These are phyloP conservation scores for Lophochroa leadbeateri DNA, from an alignment of 2,113 vertebrate species.

Conservation along the genomic window DNA sequence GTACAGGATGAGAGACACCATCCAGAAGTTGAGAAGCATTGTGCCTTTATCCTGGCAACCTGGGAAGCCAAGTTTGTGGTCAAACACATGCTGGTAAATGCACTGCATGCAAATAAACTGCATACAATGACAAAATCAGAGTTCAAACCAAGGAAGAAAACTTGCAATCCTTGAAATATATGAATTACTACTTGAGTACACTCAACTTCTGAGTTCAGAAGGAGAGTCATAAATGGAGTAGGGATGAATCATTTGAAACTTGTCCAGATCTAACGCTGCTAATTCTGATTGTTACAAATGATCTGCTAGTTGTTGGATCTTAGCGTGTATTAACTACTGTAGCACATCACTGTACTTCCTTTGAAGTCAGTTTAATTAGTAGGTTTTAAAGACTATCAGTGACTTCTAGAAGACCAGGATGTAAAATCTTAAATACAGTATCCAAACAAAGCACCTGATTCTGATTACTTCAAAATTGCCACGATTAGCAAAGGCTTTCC, in stretches of 20 bases:
- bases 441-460: background rate
- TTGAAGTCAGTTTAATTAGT: background rate
- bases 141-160: background rate
- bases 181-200: background rate
- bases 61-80: background rate
- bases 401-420: background rate
- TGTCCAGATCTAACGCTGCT: background rate
- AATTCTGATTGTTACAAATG: background rate
- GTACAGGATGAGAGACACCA: background rate
- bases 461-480: background rate
- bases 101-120: background rate
- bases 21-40: background rate
- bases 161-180: background rate
- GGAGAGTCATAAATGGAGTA: background rate
- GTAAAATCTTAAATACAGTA: background rate
- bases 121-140: background rate
- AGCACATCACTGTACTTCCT: background rate
- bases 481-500: background rate
- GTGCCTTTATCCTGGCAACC: background rate
- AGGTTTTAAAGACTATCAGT: background rate
- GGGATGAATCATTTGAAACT: slow-evolving; percentile 30
- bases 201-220: background rate
- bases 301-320: background rate
- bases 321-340: background rate
- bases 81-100: background rate